Evolutionary conservation across 2,113 vertebrate species (phyloP), one percentile per base, ranked within the genome.

Genomic region (Rhodinocichla rosea): DNA sequence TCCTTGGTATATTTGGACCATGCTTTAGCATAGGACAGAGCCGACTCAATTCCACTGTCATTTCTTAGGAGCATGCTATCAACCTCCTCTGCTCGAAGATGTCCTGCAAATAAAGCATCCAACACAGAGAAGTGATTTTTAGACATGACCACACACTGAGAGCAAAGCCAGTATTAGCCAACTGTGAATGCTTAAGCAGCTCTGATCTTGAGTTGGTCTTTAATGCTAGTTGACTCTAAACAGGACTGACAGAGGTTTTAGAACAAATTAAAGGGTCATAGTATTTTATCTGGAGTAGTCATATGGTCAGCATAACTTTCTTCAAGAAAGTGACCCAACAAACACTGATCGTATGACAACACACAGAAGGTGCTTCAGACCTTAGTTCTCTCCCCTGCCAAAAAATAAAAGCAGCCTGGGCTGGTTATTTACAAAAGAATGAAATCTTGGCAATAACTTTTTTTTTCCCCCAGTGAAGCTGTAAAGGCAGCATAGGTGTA

Each of bases 1-100:
- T 99, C 99, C 98, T 99, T 99, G 95, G 98, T 98, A 87, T 99
- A 99, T 97, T 99, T 99, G 94, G 99, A 99, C 99, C 99, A 99
- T 19, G 98, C 98, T 98, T 99, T 99, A 91, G 99, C 99, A 49
- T 99, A 99, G 28, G 98, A 98, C 91, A 99, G 98, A 42, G 99
- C 99, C 0, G 99, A 98, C 93, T 99, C 99, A 96, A 99, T 98
- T 32, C 98, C 99, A 18, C 97, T 98, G 94, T 99, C 98, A 73
- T 98, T 99, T 92, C 98, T 98, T 94, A 99, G 98, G 73, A 99
- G 98, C 68, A 98, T 98, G 62, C 90, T 95, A 94, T 99, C 99
- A 93, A 99, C 97, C 68, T 99, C 99, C 95, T 98, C 97, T 67
- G 97, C 98, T 90, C 98, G 98, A 86, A 98, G 97, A 40, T 98